These are phyloP conservation scores for Otus scops DNA, from an alignment of 2,797 vertebrate species.

Conservation along the genomic window DNA sequence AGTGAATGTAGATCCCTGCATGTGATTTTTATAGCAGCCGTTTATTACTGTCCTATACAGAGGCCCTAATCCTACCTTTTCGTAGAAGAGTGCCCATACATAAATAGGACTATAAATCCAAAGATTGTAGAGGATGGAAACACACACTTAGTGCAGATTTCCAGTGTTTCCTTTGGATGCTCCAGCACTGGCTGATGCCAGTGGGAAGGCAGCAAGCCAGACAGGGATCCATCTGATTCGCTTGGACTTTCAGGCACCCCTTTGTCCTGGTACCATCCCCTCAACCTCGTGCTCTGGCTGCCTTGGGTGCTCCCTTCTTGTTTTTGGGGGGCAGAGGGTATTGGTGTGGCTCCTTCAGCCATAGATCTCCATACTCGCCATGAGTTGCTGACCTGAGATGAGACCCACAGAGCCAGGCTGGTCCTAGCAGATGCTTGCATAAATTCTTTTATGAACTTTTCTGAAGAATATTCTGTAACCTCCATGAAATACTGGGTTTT, in stretches of 20 bases:
- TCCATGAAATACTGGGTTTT: not conserved
- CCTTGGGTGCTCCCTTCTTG: fast-evolving
- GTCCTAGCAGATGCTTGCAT: not conserved
- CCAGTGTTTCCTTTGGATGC: fast-evolving
- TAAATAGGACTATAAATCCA: not conserved
- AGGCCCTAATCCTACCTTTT: not conserved
- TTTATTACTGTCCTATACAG: not conserved
- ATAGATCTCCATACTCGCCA: fast-evolving
- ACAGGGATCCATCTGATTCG: fast-evolving
- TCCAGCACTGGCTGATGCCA: not conserved
- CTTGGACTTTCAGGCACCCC: not conserved
- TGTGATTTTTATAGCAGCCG: not conserved
- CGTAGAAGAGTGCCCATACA: not conserved
- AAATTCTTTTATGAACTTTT: not conserved
- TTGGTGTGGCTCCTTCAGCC: fast-evolving
- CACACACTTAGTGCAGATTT: not conserved
- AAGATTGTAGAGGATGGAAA: not conserved
- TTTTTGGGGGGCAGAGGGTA: not conserved
- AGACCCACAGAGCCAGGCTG: not conserved
- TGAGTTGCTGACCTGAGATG: not conserved
- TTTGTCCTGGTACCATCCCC: not conserved
- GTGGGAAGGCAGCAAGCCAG: not conserved
- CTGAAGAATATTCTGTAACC: not conserved
- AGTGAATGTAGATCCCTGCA: not conserved
- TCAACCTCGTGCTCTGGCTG: fast-evolving